Percentiles rank a stretch among this genome's conserved stretches.
phyloP scores from a whole-genome alignment of 2,797 vertebrate genomes.

The Gymnocypris eckloni region DNA sequence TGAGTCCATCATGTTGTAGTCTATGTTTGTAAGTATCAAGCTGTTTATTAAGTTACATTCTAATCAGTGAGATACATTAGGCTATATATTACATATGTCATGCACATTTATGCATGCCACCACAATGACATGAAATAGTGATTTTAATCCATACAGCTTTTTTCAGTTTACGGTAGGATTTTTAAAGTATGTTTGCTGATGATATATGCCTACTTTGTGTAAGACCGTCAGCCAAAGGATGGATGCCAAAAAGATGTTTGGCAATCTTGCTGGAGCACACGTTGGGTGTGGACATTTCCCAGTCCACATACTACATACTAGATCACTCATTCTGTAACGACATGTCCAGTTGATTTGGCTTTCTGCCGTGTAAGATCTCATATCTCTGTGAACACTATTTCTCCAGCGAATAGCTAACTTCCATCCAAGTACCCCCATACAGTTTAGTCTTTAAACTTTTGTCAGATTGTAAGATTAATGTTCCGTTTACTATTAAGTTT shows the following conservation, averaged over 20 bases:
- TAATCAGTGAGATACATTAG: neutral
- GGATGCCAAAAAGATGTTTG: conserved; percentile 20
- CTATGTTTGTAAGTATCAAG: neutral
- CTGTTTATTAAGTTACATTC: neutral
- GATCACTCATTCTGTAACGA: neutral
- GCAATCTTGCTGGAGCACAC: conserved; percentile 20
- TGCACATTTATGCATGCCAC: neutral
- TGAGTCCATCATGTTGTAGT: neutral
- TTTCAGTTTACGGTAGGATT: neutral
- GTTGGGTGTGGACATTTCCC: conserved; percentile 21
- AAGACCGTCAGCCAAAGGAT: neutral
- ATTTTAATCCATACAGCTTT: neutral
- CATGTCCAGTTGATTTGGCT: neutral
- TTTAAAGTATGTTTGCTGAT: neutral
- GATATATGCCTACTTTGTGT: neutral
- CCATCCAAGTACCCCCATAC: neutral
- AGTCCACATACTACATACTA: neutral
- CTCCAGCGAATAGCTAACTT: neutral
- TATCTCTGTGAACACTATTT: neutral
- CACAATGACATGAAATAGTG: neutral
- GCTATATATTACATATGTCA: neutral
- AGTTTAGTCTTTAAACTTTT: neutral
- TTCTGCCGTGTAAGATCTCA: neutral
- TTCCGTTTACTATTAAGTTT: neutral
- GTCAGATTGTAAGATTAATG: neutral